Base-by-base conservation (phyloP, 2,113 vertebrate genomes). In the Notothenia rossii region DNA sequence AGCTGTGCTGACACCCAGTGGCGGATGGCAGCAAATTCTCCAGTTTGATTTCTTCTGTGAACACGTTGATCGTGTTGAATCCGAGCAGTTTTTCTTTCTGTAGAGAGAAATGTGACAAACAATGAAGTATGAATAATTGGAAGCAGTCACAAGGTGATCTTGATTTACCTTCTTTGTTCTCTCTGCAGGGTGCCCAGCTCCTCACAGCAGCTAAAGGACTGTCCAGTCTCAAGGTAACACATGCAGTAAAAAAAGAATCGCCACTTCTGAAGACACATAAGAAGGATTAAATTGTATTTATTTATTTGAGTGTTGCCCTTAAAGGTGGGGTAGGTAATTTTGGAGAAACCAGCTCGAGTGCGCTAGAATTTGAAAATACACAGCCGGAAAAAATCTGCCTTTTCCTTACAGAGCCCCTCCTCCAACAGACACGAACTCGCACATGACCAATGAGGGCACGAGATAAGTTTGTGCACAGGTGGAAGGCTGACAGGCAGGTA, bases 171-270 rank as follows among this genome's bases (percentile, higher is more conserved):
- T 0, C 33, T 9, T 54, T 5, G n/a, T 7, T 43, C 7, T 66
- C 10, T 64, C 62, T 90, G 14, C 89, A 99, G 98, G 97, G 98
- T 18, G 95, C 97, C 62, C 98, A 98, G 81, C 91, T 99, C 92
- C 96, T 99, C 92, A 98, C 95, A 72, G 98, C 98, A 50, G 98
- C 98, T 72, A 99, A 98, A 93, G 98, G 99, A 86, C 96, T 99
- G 68, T 99, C 97, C 12, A 99, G 96, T 86, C 92, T 99, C n/a
- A 99, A 99, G 98, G 98, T 99, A 96, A 74, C 69, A 56, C 40
- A 4, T 40, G 0, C 7, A 59, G 48, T 5, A 5, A 0, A 1
- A 45, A 9, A n/a, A 40, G 18, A 3, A 10, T 9, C 2, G 4
- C n/a, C 45, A 49, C 20, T 51, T 43, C 3, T 43, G 20, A 18